Conservation (phyloP, 1,140 invertebrate genomes). For the Callitettix versicolor region DNA sequence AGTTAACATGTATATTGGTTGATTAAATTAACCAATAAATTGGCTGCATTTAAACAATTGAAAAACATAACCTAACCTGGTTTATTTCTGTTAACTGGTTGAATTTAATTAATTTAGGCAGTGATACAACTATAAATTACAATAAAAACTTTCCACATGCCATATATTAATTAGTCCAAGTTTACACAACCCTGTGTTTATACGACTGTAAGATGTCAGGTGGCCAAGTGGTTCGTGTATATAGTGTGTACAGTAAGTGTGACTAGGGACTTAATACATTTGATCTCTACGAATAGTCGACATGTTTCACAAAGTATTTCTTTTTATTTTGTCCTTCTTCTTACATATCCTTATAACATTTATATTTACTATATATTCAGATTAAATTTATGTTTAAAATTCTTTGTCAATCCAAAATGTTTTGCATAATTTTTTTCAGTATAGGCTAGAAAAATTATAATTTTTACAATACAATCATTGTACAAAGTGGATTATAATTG, state of each 20-base stretch:
- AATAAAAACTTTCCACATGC: no score
- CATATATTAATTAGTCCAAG: no score
- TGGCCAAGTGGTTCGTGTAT: slow-evolving; percentile 1
- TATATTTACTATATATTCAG: not conserved
- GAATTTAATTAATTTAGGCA: no score
- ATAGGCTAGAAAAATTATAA: not conserved
- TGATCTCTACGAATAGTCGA: slow-evolving; percentile 10
- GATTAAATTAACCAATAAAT: no score
- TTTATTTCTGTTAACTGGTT: no score
- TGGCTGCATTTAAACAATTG: no score
- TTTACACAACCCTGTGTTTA: no score
- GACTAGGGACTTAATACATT: slow-evolving; percentile 4
- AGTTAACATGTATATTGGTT: no score
- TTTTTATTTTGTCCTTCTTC: slow-evolving; percentile 4
- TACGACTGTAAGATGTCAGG: not conserved
- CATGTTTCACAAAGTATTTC: slow-evolving; percentile 6
- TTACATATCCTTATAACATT: not conserved
- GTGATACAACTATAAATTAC: no score
- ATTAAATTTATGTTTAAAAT: not conserved
- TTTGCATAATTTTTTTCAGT: not conserved
- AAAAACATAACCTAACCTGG: no score
- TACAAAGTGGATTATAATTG: not conserved
- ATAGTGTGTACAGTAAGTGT: slow-evolving; percentile 10
- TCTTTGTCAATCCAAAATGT: not conserved
- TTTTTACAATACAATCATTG: not conserved